phyloP scores from a whole-genome alignment of 30 jellyfish, hydroid and myxozoan species.

The Clytia hemisphaerica region DNA sequence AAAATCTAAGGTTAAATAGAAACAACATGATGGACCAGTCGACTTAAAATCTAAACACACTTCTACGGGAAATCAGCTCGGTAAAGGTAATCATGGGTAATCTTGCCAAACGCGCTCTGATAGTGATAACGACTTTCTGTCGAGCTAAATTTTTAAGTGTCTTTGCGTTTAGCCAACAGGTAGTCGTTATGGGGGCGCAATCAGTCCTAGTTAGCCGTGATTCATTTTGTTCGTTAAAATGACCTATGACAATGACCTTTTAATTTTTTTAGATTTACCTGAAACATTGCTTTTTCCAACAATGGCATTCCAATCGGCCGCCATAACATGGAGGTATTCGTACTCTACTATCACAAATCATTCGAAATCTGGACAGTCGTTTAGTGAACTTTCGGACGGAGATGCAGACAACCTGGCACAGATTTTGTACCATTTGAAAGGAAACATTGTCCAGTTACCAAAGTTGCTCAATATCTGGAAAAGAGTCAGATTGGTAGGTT shows the following conservation, averaged over 20 bases:
- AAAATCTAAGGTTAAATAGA: no score
- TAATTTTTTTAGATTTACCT: no score
- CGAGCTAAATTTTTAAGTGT: not conserved
- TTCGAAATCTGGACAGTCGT: not conserved
- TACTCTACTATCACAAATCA: not conserved
- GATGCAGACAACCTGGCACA: not conserved
- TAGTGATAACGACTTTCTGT: no score
- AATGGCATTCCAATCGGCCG: conserved; percentile 5
- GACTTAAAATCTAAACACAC: no score
- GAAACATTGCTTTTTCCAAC: conserved; percentile 14
- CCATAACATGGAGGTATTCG: not conserved
- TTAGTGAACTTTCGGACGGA: not conserved
- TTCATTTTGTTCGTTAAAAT: no score
- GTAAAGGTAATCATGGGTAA: no score
- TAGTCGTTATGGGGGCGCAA: not conserved
- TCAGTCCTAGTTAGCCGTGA: no score
- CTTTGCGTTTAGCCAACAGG: not conserved
- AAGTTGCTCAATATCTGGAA: conserved; percentile 1
- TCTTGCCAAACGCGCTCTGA: no score
- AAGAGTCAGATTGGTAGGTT: conserved; percentile 5
- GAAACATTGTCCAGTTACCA: conserved; percentile 1
- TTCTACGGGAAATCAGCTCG: no score
- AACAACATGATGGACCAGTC: no score
- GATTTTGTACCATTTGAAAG: conserved; percentile 12
- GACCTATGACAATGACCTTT: no score